These are phyloP conservation scores for Pygocentrus nattereri DNA, from an alignment of 2,797 vertebrate species.

Conservation along the genomic window DNA sequence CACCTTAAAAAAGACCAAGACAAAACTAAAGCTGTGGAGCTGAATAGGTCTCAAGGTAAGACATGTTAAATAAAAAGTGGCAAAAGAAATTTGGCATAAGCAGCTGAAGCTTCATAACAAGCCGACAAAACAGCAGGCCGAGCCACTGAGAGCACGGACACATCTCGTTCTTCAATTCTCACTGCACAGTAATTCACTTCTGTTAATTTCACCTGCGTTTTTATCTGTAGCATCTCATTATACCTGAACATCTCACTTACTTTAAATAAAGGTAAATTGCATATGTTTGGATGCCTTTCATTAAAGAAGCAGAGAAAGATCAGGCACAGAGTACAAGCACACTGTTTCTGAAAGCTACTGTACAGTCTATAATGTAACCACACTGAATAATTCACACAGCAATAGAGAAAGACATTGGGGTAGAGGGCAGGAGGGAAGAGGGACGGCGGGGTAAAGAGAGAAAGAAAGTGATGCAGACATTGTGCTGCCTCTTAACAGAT, in stretches of 20 bases:
- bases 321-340: background rate
- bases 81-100: background rate
- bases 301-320: slow-evolving; percentile 10
- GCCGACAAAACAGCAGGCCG: background rate
- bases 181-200: slow-evolving; percentile 16
- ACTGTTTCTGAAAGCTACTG: slow-evolving; percentile 2
- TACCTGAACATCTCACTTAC: slow-evolving; percentile 8
- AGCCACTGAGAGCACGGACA: background rate
- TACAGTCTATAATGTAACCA: slow-evolving; percentile 24
- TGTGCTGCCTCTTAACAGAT: background rate
- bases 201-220: slow-evolving; percentile 34
- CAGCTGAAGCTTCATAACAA: background rate
- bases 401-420: slow-evolving; percentile 29
- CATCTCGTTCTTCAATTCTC: background rate
- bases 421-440: slow-evolving; percentile 4
- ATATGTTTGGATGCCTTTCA: slow-evolving; percentile 12
- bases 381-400: slow-evolving; percentile 47
- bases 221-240: slow-evolving; percentile 36
- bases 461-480: slow-evolving; percentile 2
- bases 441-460: background rate
- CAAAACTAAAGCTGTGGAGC: background rate
- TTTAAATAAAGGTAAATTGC: background rate
- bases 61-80: background rate
- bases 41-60: background rate
- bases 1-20: background rate